These are phyloP conservation scores for Cyclopterus lumpus DNA, from an alignment of 2,797 vertebrate species.

Conservation along the genomic window DNA sequence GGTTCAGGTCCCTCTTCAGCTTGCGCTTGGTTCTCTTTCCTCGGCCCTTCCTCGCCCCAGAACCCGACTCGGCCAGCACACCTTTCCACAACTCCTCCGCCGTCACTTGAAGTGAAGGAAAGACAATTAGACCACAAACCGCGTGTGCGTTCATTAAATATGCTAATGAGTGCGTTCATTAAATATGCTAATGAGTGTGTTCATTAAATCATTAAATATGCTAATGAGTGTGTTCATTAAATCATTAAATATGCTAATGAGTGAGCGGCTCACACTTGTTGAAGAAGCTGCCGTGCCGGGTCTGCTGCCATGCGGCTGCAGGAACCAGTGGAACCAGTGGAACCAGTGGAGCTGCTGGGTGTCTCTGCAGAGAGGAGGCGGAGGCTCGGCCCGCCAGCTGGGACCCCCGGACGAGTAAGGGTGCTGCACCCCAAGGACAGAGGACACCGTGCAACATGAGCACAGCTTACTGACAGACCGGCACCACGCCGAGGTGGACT, in stretches of 20 bases:
- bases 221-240: too few relatives aligned
- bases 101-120: conserved; percentile 83
- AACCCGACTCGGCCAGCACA: conserved; percentile 89
- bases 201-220: too few relatives aligned
- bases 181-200: too few relatives aligned
- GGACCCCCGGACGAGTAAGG: conserved; percentile 51
- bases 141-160: too few relatives aligned
- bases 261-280: conserved; percentile 78
- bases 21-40: conserved; percentile 93
- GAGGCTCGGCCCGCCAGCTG: conserved; percentile 40
- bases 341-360: neutral
- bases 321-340: conserved; percentile 24
- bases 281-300: conserved; percentile 82
- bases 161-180: too few relatives aligned
- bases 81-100: conserved; percentile 93
- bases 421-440: conserved; percentile 10
- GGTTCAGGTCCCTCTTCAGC: conserved; percentile 90
- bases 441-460: too few relatives aligned
- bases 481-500: too few relatives aligned
- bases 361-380: conserved; percentile 42
- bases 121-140: too few relatives aligned
- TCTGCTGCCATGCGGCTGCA: conserved; percentile 68
- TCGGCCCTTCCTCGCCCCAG: conserved; percentile 88
- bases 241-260: too few relatives aligned
- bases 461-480: too few relatives aligned